phyloP scores from a whole-genome alignment of 2,888 invertebrate genomes.

The Aethes cnicana region DNA sequence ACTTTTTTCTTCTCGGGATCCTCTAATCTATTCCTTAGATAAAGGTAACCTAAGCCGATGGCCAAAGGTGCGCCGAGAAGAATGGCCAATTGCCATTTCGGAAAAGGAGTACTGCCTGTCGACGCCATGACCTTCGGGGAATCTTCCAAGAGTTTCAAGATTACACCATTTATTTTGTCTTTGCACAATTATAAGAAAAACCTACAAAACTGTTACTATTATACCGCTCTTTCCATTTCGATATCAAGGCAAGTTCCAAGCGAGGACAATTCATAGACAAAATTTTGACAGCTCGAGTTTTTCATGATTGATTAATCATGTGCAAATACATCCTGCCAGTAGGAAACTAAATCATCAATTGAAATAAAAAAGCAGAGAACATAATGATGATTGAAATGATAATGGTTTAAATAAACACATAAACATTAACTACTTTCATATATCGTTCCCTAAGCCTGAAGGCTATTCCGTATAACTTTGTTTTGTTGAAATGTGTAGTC shows the following conservation, averaged over 20 bases:
- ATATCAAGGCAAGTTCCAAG: conserved; percentile 40
- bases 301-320: conserved; percentile 36
- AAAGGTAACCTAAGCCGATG: conserved; percentile 91
- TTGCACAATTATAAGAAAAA: conserved; percentile 46
- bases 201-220: conserved; percentile 53
- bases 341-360: background rate
- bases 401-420: too few relatives aligned
- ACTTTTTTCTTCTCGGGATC: conserved; percentile 79
- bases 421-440: too few relatives aligned
- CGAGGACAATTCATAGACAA: conserved; percentile 51
- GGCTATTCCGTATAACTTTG: too few relatives aligned
- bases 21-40: conserved; percentile 83
- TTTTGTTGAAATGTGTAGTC: too few relatives aligned
- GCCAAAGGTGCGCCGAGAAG: conserved; percentile 92
- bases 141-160: conserved; percentile 51
- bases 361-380: background rate
- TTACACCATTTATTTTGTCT: conserved; percentile 66
- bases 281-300: conserved; percentile 42
- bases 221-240: conserved; percentile 36
- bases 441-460: too few relatives aligned
- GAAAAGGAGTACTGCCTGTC: conserved; percentile 83
- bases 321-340: conserved; percentile 30
- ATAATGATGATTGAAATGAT: background rate
- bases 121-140: conserved; percentile 64
- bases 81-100: conserved; percentile 94